phyloP scores from a whole-genome alignment of 2,113 vertebrate species.

The Tyto alba region DNA sequence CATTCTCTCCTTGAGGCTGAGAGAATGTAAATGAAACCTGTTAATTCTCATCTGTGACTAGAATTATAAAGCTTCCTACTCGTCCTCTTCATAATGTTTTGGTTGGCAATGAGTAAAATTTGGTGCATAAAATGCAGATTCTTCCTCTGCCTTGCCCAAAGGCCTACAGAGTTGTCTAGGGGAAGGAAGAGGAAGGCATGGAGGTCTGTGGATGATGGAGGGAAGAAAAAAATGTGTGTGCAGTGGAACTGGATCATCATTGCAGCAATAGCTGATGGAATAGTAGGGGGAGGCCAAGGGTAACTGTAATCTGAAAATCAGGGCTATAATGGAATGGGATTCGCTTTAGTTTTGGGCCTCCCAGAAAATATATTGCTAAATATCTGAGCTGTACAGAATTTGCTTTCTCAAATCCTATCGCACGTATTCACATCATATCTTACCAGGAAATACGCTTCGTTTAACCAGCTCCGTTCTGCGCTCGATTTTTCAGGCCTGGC shows the following conservation, averaged over 20 bases:
- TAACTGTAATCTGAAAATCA: no score
- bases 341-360: neutral
- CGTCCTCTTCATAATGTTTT: neutral
- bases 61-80: neutral
- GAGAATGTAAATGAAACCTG: neutral
- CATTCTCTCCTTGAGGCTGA: neutral
- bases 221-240: neutral
- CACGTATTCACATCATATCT: rapidly evolving
- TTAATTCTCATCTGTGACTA: neutral
- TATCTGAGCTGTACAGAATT: neutral
- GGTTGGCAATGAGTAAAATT: rapidly evolving
- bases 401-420: neutral
- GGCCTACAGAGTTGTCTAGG: neutral
- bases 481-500: constrained; percentile 84
- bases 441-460: rapidly evolving
- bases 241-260: rapidly evolving
- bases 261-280: neutral
- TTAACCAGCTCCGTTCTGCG: neutral
- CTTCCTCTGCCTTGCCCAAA: neutral
- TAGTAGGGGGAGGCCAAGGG: rapidly evolving
- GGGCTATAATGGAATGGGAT: neutral
- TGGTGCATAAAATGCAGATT: rapidly evolving
- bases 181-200: neutral
- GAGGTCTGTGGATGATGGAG: neutral
- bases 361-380: rapidly evolving